phyloP scores from a whole-genome alignment of 1,140 invertebrate species.

The Philotrypesis tridentata region DNA sequence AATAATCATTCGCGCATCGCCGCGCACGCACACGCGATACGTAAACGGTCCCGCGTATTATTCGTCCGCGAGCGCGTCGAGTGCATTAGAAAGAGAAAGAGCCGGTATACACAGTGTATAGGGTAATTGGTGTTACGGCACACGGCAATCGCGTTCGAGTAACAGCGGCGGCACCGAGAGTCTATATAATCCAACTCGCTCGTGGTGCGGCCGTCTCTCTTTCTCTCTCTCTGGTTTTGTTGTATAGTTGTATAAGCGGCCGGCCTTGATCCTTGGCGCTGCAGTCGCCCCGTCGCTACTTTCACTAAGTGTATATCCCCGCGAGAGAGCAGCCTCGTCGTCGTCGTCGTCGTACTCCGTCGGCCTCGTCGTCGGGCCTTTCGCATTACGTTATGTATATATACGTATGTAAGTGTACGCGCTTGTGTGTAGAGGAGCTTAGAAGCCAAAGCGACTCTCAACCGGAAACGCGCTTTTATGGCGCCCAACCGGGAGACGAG shows the following conservation, averaged over 20 bases:
- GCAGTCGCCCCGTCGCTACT: conserved; percentile 65
- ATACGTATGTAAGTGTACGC: no score
- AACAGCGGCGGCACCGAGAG: background rate
- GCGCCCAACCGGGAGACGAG: background rate
- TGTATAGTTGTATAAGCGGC: conserved; percentile 56
- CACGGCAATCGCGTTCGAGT: background rate
- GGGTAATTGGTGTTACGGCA: conserved; percentile 43
- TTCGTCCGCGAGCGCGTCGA: background rate
- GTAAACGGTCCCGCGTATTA: background rate
- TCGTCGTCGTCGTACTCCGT: conserved; percentile 14
- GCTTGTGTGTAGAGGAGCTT: no score
- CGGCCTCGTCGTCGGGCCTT: conserved; percentile 27
- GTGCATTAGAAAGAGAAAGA: background rate
- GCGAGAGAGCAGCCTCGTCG: conserved; percentile 41
- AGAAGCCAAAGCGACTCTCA: conserved; percentile 56
- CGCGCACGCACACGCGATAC: background rate
- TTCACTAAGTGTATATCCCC: conserved; percentile 63
- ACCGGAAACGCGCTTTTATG: conserved; percentile 43
- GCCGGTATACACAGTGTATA: background rate
- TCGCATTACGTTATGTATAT: conserved; percentile 58
- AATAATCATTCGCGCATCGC: no score
- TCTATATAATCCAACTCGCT: background rate
- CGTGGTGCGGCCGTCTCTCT: background rate
- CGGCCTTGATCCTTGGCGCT: conserved; percentile 71
- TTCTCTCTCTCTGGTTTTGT: conserved; percentile 18